Conservation (phyloP, 2,888 invertebrate species). For the Catocala nupta region DNA sequence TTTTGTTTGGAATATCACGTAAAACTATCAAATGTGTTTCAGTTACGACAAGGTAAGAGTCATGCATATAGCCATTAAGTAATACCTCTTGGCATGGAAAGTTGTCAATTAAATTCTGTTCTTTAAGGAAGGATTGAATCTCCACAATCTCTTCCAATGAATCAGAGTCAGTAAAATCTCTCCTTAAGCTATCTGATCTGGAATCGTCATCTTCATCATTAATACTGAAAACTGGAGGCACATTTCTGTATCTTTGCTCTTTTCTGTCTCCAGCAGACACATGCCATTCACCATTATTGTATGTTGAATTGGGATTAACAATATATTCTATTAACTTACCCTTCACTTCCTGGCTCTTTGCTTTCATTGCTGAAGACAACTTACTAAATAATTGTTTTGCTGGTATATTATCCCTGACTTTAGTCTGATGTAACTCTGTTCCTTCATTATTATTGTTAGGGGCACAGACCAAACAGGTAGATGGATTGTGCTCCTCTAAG, state of each 20-base stretch:
- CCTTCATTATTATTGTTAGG: conserved; percentile 82
- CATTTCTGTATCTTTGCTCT: conserved; percentile 96
- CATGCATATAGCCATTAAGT: conserved; percentile 95
- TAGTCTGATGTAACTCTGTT: conserved; percentile 56
- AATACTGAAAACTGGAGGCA: conserved; percentile 97
- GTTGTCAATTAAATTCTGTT: conserved; percentile 93
- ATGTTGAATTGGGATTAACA: conserved; percentile 92
- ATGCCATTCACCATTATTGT: conserved; percentile 90
- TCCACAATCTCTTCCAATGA: conserved; percentile 92
- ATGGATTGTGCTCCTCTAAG: conserved; percentile 94
- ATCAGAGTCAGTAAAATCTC: conserved; percentile 87
- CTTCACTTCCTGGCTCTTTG: conserved; percentile 96
- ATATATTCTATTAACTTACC: conserved; percentile 97
- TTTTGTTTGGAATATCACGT: conserved; percentile 91
- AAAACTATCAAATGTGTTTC: conserved; percentile 95
- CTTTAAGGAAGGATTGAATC: conserved; percentile 93
- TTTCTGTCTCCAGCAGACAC: conserved; percentile 94
- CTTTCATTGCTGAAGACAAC: conserved; percentile 95
- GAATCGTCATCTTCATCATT: conserved; percentile 91
- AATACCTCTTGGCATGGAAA: conserved; percentile 98
- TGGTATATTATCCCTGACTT: conserved; percentile 73
- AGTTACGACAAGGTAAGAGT: conserved; percentile 95
- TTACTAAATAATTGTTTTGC: conserved; percentile 93
- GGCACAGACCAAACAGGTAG: conserved; percentile 93
- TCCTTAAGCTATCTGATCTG: conserved; percentile 66